Evolutionary conservation across 2,113 vertebrate genomes (phyloP), one percentile per base, ranked within the genome.

Genomic region (Ochotona curzoniae): DNA sequence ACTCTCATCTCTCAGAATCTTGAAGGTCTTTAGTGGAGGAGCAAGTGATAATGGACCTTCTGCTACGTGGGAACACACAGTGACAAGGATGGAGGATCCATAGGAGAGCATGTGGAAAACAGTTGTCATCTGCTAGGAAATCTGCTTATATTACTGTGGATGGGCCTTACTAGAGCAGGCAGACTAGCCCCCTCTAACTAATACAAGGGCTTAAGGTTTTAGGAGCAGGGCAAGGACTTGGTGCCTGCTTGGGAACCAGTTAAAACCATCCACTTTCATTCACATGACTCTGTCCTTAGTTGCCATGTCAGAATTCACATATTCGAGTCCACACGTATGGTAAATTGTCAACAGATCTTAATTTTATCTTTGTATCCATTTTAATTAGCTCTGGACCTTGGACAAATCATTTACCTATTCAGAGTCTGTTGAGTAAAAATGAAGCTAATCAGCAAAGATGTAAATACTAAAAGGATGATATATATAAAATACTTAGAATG

Each of bases 381-480:
- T 13, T 90, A 70, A 28, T 61, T 88, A 38, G 71, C 26, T 51
- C 26, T 38, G 61, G 51, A 64, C 30, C 21, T 94, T 51, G 15
- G 93, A 18, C 28, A 93, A 78, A 38, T 87, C n/a, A 76, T 32
- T 71, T 63, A 20, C 9, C 63, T 73, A 87, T 35, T 96, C 54
- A 64, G 84, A 89, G 21, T 13, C 49, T 60, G 44, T 89, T 84
- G 70, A 38, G 60, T 64, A 47, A 51, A 87, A 89, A 83, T 44
- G 14, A 3, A 28, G 23, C 44, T 76, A 70, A 64, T 82, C 70
- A 75, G 63, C 51, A 85, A 88, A 76, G n/a, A 20, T 21, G 8
- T 3, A 3, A 90, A 80, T 66, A 79, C 83, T 44, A 71, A 92
- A 44, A 81, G 66, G n/a, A 8, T 28, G 70, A 11, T 25, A 3